Conservation (phyloP, 53 echinoderm and acorn worm species). For the Echinarachnius parma region DNA sequence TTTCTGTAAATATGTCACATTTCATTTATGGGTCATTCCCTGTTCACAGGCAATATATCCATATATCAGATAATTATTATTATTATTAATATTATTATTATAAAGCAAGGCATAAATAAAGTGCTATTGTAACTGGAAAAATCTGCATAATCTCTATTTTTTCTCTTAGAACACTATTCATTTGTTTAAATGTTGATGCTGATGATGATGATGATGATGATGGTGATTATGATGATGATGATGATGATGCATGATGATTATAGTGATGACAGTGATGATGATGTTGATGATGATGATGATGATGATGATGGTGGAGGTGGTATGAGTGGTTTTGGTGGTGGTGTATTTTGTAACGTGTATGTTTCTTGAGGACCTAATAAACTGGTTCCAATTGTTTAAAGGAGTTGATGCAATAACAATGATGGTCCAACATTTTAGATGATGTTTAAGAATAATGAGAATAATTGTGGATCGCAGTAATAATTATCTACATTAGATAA, state of each 20-base stretch:
- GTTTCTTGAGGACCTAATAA: too few species aligned
- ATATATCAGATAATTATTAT: constrained; percentile 38
- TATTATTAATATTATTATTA: constrained; percentile 36
- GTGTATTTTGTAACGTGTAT: too few species aligned
- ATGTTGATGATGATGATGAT: neutral
- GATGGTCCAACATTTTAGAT: too few species aligned
- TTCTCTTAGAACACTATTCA: neutral
- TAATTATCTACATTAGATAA: too few species aligned
- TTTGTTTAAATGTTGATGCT: neutral
- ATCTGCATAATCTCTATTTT: neutral
- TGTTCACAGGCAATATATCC: constrained; percentile 40
- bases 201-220: neutral
- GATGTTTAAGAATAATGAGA: too few species aligned
- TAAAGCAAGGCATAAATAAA: constrained; percentile 42
- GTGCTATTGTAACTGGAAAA: constrained; percentile 30
- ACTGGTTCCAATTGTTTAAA: too few species aligned
- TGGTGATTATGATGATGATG: neutral
- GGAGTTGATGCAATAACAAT: too few species aligned
- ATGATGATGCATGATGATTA: neutral
- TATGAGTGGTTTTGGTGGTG: too few species aligned
- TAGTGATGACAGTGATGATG: neutral
- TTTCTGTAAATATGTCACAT: constrained; percentile 6
- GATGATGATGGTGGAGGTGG: neutral
- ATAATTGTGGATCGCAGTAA: too few species aligned
- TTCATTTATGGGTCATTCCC: constrained; percentile 42